A percentile compares a stretch with the other conserved stretches of the same genome.
Conservation (phyloP, 1,140 invertebrate species). For the Hyposmocoma kahamanoa region DNA sequence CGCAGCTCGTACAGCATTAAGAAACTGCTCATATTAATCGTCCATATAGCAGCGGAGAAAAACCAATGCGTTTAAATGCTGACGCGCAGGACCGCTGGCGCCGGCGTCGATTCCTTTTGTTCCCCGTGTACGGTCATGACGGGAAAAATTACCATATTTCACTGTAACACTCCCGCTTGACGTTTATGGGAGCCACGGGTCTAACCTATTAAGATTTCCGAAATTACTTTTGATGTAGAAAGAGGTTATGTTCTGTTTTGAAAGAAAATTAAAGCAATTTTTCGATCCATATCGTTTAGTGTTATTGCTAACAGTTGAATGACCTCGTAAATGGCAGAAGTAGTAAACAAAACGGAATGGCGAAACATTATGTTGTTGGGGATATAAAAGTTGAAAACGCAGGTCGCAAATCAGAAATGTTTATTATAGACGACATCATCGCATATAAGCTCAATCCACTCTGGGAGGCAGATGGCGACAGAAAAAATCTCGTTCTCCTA, state of each 20-base stretch:
- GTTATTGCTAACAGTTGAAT: no score
- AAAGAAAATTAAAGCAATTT: no score
- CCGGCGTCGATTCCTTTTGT: constrained; percentile 19
- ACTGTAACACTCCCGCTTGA: constrained; percentile 27
- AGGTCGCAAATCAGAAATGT: background rate
- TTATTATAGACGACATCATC: constrained; percentile 12
- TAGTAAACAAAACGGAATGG: no score
- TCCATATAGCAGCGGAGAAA: constrained; percentile 36
- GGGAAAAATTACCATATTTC: constrained; percentile 35
- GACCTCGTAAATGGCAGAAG: no score
- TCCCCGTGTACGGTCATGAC: constrained; percentile 13
- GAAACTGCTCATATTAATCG: constrained; percentile 31
- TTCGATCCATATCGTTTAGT: no score
- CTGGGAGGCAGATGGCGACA: constrained; percentile 23
- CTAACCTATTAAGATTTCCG: background rate
- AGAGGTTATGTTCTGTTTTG: no score
- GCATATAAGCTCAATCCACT: constrained; percentile 29
- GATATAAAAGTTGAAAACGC: background rate
- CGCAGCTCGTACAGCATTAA: constrained; percentile 16
- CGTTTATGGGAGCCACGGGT: constrained; percentile 18
- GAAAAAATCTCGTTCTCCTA: constrained; percentile 50
- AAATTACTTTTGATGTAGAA: constrained; percentile 1
- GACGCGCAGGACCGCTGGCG: constrained; percentile 35
- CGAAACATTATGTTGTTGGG: no score
- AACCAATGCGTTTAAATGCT: constrained; percentile 31